Evolutionary conservation across 2,888 invertebrate species (phyloP), one percentile per base, ranked within the genome.

Genomic region (Xanthia icteritia): DNA sequence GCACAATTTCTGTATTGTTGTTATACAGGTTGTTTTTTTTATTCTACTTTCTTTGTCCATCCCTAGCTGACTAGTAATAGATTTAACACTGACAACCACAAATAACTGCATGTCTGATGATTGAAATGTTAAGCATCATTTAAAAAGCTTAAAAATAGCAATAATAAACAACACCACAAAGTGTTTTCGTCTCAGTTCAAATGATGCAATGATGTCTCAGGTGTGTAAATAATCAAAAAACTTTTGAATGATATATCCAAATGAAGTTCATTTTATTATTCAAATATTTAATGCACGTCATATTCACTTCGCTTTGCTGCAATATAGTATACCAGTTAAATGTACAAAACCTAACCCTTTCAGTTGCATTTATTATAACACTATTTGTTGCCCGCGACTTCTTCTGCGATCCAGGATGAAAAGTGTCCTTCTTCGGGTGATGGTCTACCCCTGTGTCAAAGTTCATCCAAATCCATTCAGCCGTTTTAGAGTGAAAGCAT

Each of bases 1-100:
- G 71, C 56, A 70, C 20, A 51, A 70, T 65, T 78, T 70, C 13
- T 54, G 23, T 20, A 39, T 56, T 54, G 39, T 42, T 31, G 51
- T 17, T 48, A 31, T 1, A 75, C 36, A 42, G 23, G 1, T 0
- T n/a, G 4, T 0, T 17, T 51, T 27, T 11, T 20, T 42, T 64
- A 48, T 27, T 45, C 0, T 36, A 15, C 5, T 5, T 31, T 42
- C 23, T 68, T 36, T 48, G 36, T 61, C 8, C 5, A 45, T 20
- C 15, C 4, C 36, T 20, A n/a, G 39, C 13, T 17, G n/a, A 48
- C 15, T 17, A 54, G 42, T 42, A 67, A 42, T 54, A 54, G 5
- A 67, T 68, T 45, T 48, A n/a, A 27, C n/a, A 17, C 23, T 63
- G 11, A 45, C 6, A 45, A 17, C 5, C 45, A 17, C 31, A 23